Evolutionary conservation across 2,113 vertebrate genomes (phyloP).

Genomic region (Scophthalmus maximus): DNA sequence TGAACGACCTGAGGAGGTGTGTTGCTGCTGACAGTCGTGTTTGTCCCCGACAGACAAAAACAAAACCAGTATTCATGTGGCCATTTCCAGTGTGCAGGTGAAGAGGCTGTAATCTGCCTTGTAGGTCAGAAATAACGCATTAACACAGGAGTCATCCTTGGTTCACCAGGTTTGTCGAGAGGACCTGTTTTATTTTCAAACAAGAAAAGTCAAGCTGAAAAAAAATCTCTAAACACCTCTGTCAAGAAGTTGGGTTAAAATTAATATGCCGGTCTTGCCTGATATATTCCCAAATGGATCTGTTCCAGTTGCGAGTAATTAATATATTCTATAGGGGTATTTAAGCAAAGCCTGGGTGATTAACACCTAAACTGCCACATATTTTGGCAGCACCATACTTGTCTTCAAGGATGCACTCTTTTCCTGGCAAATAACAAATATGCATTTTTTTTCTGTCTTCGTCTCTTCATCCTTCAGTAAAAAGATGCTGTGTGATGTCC

Average conservation of each 20-base stretch:
- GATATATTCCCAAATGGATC: no score
- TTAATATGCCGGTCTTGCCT: no score
- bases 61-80: background rate
- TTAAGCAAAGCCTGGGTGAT: background rate
- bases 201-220: no score
- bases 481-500: conserved; percentile 94
- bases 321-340: background rate
- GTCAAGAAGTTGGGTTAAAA: no score
- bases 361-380: background rate
- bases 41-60: background rate
- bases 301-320: no score
- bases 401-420: background rate
- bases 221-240: no score
- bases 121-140: no score
- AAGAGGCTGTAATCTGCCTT: background rate
- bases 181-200: no score
- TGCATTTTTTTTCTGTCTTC: background rate
- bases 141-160: no score
- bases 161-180: no score
- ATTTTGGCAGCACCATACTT: background rate
- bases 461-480: conserved; percentile 82
- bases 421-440: background rate
- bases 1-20: conserved; percentile 95
- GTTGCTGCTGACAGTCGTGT: background rate
- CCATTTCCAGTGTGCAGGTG: background rate